Conservation (phyloP, 2,113 vertebrate species). For the Choloepus hoffmanni region DNA sequence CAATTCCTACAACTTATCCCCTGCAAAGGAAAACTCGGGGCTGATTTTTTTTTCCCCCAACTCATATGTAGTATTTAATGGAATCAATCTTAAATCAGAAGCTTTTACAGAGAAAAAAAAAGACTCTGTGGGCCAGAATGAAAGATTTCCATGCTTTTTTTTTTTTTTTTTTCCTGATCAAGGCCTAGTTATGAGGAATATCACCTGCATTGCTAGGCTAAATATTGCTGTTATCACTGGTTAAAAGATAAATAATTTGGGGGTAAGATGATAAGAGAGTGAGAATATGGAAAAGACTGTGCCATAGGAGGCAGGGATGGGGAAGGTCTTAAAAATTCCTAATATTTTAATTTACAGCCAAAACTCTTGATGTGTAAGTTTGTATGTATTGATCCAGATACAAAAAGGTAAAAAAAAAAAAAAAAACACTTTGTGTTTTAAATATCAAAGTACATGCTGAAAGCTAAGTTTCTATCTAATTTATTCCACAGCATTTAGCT, state of each 20-base stretch:
- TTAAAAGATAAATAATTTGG: conserved; percentile 49
- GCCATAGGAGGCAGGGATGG: conserved; percentile 70
- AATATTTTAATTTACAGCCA: conserved; percentile 79
- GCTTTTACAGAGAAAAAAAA: conserved; percentile 21
- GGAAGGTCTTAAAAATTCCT: conserved; percentile 68
- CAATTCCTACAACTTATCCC: conserved; percentile 60
- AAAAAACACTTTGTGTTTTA: conserved; percentile 89
- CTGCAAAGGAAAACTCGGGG: conserved; percentile 51
- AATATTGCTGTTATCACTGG: conserved; percentile 31
- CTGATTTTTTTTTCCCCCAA: background rate
- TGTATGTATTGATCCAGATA: conserved; percentile 87
- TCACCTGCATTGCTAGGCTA: background rate
- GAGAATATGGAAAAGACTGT: conserved; percentile 62
- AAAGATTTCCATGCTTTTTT: background rate
- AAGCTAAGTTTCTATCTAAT: conserved; percentile 92
- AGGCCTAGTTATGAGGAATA: background rate
- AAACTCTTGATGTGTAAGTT: conserved; percentile 76
- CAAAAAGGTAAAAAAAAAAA: conserved; percentile 79
- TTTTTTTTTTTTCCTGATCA: background rate
- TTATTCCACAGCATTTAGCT: conserved; percentile 94
- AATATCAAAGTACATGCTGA: conserved; percentile 90
- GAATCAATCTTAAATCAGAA: conserved; percentile 80
- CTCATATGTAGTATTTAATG: conserved; percentile 58
- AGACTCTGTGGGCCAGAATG: conserved; percentile 40
- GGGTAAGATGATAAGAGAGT: conserved; percentile 22